Conservation (phyloP, 1,140 invertebrate species). For the Radopholus similis region DNA sequence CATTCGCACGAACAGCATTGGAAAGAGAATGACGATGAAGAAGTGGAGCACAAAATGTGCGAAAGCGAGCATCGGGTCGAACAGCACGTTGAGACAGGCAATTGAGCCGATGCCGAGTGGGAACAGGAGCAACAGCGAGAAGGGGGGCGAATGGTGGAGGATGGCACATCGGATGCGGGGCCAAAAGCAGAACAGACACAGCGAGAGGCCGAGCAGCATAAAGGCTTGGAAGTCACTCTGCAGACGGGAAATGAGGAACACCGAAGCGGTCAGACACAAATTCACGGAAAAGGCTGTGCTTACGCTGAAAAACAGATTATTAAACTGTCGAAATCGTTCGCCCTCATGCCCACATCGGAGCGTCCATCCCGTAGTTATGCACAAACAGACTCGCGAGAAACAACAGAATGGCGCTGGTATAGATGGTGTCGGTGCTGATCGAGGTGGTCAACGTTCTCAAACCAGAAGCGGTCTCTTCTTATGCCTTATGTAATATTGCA, state of each 20-base stretch:
- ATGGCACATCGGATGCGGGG: constrained; percentile 69
- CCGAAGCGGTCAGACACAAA: constrained; percentile 62
- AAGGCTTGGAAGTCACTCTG: constrained; percentile 73
- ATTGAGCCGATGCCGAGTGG: constrained; percentile 28
- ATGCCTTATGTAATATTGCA: too few species aligned
- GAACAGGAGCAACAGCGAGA: constrained; percentile 44
- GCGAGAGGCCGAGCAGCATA: constrained; percentile 81
- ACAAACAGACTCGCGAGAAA: constrained; percentile 81
- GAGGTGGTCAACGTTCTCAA: constrained; percentile 86
- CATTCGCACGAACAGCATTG: constrained; percentile 73
- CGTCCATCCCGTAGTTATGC: constrained; percentile 81
- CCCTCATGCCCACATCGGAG: constrained; percentile 65
- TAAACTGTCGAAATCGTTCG: not conserved
- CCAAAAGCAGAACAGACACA: constrained; percentile 80
- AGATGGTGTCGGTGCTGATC: constrained; percentile 92
- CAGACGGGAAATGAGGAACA: constrained; percentile 86
- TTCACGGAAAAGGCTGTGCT: constrained; percentile 45
- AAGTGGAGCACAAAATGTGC: constrained; percentile 62
- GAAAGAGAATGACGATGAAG: constrained; percentile 68
- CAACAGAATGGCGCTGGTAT: constrained; percentile 81
- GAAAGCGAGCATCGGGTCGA: constrained; percentile 59
- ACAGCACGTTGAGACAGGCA: constrained; percentile 57
- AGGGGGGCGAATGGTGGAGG: not conserved
- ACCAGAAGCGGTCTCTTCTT: not conserved
- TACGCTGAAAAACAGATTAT: constrained; percentile 37